These are phyloP conservation scores for Drosophila kambysellisi DNA, from an alignment of 2,888 invertebrate species.

Conservation along the genomic window DNA sequence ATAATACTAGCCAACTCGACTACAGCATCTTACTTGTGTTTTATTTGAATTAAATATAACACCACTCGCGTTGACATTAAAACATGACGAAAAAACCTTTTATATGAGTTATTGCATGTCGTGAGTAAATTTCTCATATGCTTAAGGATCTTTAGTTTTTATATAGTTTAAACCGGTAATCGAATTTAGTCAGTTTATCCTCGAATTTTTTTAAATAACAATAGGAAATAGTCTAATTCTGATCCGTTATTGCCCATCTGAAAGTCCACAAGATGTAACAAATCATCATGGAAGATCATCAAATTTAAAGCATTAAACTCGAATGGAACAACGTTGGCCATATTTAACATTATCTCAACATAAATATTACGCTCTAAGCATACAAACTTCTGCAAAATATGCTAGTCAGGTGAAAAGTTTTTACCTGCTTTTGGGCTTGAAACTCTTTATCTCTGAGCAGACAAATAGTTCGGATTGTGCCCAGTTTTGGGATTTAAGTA, in stretches of 20 bases:
- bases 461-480: no score
- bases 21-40: no score
- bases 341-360: conserved; percentile 45
- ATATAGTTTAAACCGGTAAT: conserved; percentile 77
- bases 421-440: no score
- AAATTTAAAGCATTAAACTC: conserved; percentile 75
- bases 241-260: conserved; percentile 73
- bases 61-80: conserved; percentile 44
- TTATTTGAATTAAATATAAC: not conserved
- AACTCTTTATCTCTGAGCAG: no score
- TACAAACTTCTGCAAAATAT: conserved; percentile 8
- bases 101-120: conserved; percentile 62
- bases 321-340: conserved; percentile 35
- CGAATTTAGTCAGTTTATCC: conserved; percentile 76
- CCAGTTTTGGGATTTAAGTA: no score
- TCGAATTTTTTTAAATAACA: conserved; percentile 79
- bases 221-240: conserved; percentile 78
- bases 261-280: conserved; percentile 69
- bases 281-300: conserved; percentile 73
- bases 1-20: no score
- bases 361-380: conserved; percentile 77
- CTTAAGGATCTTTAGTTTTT: conserved; percentile 67
- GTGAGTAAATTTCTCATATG: conserved; percentile 71
- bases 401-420: no score
- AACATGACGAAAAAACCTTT: conserved; percentile 42